Evolutionary conservation across 2,797 vertebrate species (phyloP).

Genomic region (Sparus aurata): DNA sequence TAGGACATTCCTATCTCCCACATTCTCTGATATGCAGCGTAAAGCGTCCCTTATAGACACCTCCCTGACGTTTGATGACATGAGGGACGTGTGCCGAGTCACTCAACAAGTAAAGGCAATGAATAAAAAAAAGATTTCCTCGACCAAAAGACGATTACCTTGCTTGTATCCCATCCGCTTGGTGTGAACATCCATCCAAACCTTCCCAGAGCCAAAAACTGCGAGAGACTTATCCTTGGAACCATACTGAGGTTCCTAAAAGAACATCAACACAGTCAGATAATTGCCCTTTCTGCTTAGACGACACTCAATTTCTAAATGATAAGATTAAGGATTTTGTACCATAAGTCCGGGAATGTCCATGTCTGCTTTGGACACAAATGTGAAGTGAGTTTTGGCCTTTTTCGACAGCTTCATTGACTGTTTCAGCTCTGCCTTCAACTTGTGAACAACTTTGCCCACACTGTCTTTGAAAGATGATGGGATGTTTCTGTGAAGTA

Average conservation of each 20-base stretch:
- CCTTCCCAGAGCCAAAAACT: slow-evolving; percentile 69
- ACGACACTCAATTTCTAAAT: not conserved
- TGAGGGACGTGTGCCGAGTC: not conserved
- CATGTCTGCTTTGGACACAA: slow-evolving; percentile 76
- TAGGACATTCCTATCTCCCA: too few species aligned
- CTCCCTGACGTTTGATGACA: not conserved
- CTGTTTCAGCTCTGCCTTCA: slow-evolving; percentile 77
- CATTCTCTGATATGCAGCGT: too few species aligned
- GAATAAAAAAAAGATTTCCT: not conserved
- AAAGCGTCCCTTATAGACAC: too few species aligned
- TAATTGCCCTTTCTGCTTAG: accelerated
- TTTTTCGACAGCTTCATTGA: slow-evolving; percentile 68
- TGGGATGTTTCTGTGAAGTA: slow-evolving; percentile 73
- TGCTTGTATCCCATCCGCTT: slow-evolving; percentile 70
- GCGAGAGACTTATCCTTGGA: slow-evolving; percentile 62
- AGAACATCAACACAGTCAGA: not conserved
- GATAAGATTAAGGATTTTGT: not conserved
- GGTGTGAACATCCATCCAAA: slow-evolving; percentile 66
- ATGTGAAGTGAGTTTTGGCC: slow-evolving; percentile 69
- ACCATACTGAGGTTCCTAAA: slow-evolving; percentile 70
- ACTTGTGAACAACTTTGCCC: slow-evolving; percentile 74
- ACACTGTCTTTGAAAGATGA: slow-evolving; percentile 70
- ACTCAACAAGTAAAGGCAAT: not conserved
- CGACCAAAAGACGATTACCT: slow-evolving; percentile 59
- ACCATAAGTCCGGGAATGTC: slow-evolving; percentile 72